Percentiles rank a stretch among this genome's conserved stretches.
Conservation (phyloP, 1,140 invertebrate species). For the Lasaia peninsularis region DNA sequence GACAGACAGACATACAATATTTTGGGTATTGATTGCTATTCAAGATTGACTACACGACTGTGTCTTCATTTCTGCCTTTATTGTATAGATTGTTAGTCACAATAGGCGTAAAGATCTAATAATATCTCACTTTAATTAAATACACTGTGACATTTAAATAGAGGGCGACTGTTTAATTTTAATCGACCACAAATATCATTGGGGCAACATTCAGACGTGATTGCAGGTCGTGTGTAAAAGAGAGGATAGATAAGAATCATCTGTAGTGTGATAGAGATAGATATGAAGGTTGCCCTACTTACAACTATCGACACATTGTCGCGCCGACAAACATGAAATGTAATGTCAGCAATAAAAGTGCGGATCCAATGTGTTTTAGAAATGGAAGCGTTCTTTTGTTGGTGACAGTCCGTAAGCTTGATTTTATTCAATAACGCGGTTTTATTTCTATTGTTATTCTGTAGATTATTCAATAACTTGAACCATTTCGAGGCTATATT, state of each 20-base stretch:
- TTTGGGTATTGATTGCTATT: too few species aligned
- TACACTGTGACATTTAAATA: constrained; percentile 73
- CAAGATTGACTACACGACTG: background rate
- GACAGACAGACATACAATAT: too few species aligned
- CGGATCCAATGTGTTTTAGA: constrained; percentile 5
- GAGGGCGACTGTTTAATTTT: constrained; percentile 73
- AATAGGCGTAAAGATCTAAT: constrained; percentile 43
- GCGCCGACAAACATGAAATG: constrained; percentile 35
- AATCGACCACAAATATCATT: constrained; percentile 76
- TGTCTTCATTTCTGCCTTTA: background rate
- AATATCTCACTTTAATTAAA: constrained; percentile 71
- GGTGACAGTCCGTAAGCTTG: background rate
- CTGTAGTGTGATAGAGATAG: constrained; percentile 47
- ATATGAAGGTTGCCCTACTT: constrained; percentile 60
- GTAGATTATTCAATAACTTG: too few species aligned
- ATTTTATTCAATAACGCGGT: background rate
- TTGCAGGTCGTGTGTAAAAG: constrained; percentile 51
- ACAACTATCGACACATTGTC: constrained; percentile 59
- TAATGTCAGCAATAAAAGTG: constrained; percentile 10
- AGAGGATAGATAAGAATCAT: constrained; percentile 35
- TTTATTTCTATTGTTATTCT: background rate
- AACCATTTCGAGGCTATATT: too few species aligned
- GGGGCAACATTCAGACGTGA: constrained; percentile 52
- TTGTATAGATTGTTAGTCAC: background rate
- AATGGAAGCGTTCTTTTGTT: constrained; percentile 1